Conservation (phyloP, 2,797 vertebrate genomes). For the Ispidina lecontei region DNA sequence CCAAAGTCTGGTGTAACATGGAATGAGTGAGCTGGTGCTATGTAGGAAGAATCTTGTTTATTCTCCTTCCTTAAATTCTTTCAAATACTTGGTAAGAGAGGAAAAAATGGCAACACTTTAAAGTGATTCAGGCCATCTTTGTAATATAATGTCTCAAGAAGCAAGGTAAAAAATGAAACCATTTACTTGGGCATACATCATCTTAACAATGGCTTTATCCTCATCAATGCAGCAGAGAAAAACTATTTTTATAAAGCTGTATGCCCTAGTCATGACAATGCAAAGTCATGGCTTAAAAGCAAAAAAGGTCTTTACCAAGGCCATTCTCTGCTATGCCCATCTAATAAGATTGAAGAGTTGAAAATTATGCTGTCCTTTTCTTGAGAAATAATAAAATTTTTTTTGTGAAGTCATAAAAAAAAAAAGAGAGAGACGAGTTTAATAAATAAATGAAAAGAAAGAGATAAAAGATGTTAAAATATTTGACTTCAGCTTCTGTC, state of each 20-base stretch:
- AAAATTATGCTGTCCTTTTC: not conserved
- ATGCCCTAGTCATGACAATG: not conserved
- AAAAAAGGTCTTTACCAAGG: not conserved
- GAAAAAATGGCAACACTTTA: not conserved
- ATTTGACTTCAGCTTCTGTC: not conserved
- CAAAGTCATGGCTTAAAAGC: not conserved
- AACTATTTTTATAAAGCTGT: not conserved
- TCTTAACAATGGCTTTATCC: not conserved
- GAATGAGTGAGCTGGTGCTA: not conserved
- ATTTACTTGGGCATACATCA: not conserved
- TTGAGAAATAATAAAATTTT: not conserved
- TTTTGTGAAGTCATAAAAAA: not conserved
- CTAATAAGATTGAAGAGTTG: not conserved
- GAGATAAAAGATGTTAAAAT: not conserved
- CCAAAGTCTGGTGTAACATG: conserved; percentile 2
- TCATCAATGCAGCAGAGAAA: not conserved
- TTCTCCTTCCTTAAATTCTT: not conserved
- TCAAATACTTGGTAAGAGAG: not conserved
- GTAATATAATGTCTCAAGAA: not conserved
- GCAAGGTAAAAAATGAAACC: not conserved
- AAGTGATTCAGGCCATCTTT: not conserved
- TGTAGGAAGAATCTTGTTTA: not conserved
- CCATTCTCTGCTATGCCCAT: not conserved
- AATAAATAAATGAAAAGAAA: too few relatives aligned
- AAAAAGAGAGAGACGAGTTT: rapidly evolving